Conservation (phyloP, 2,797 vertebrate genomes). For the Rhinogobio ventralis region DNA sequence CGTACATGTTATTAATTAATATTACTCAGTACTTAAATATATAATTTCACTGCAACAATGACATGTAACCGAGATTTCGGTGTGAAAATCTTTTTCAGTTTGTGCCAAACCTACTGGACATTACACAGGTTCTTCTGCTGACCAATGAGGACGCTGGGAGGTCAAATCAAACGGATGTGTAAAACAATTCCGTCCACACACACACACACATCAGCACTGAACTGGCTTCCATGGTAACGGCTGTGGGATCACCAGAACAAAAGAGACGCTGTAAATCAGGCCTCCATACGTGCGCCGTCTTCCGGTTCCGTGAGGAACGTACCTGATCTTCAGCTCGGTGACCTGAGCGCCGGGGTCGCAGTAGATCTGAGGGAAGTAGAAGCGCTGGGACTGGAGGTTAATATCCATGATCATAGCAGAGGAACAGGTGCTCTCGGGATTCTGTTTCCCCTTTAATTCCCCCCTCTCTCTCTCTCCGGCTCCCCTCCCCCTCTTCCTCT, state of each 20-base stretch:
- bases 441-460: not conserved
- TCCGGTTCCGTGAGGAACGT: conserved; percentile 32
- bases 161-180: too few species aligned
- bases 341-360: conserved; percentile 75
- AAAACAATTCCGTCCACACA: not conserved
- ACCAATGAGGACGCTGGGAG: too few species aligned
- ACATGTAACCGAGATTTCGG: too few species aligned
- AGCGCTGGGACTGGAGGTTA: conserved; percentile 80
- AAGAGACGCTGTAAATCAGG: conserved; percentile 30
- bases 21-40: too few species aligned
- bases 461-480: conserved; percentile 20
- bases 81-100: too few species aligned
- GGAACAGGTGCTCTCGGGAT: conserved; percentile 49
- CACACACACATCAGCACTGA: conserved; percentile 32
- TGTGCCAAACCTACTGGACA: too few species aligned
- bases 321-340: conserved; percentile 81
- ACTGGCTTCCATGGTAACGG: conserved; percentile 63
- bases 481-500: conserved; percentile 2
- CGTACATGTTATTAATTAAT: too few species aligned
- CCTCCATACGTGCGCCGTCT: not conserved
- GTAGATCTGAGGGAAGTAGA: conserved; percentile 81
- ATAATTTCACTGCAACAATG: too few species aligned
- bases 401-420: conserved; percentile 75
- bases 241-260: conserved; percentile 35
- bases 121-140: too few species aligned